Evolutionary conservation across 2,113 vertebrate genomes (phyloP).

Genomic region (Lamprotornis superbus): DNA sequence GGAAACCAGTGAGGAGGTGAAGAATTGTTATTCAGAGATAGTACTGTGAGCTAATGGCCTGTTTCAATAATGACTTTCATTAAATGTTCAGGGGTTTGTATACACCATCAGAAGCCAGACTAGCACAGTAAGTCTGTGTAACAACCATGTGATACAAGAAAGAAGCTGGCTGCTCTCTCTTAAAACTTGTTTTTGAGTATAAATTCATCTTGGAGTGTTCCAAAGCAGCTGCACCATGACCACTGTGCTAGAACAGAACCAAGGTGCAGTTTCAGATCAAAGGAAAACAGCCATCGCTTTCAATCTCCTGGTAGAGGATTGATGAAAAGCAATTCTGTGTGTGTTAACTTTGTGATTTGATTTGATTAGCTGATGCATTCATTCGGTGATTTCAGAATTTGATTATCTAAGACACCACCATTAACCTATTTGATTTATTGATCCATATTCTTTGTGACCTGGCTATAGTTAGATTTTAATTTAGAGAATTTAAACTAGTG

Average conservation of each 20-base stretch:
- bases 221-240: neutral
- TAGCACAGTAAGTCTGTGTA: neutral
- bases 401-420: neutral
- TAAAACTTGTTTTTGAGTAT: neutral
- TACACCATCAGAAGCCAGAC: neutral
- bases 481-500: neutral
- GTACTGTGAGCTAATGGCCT: neutral
- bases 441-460: neutral
- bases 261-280: neutral
- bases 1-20: neutral
- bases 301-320: conserved; percentile 1
- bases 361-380: conserved; percentile 27
- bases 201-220: neutral
- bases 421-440: conserved; percentile 8
- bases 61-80: neutral
- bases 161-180: neutral
- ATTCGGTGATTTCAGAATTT: neutral
- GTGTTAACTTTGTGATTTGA: neutral
- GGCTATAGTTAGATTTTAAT: neutral
- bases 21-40: neutral
- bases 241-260: neutral
- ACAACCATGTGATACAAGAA: neutral
- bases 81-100: neutral
- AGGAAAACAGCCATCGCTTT: neutral
- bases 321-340: conserved; percentile 30